Evolutionary conservation across 1,140 invertebrate species (phyloP).

Genomic region (Copidosoma floridanum): DNA sequence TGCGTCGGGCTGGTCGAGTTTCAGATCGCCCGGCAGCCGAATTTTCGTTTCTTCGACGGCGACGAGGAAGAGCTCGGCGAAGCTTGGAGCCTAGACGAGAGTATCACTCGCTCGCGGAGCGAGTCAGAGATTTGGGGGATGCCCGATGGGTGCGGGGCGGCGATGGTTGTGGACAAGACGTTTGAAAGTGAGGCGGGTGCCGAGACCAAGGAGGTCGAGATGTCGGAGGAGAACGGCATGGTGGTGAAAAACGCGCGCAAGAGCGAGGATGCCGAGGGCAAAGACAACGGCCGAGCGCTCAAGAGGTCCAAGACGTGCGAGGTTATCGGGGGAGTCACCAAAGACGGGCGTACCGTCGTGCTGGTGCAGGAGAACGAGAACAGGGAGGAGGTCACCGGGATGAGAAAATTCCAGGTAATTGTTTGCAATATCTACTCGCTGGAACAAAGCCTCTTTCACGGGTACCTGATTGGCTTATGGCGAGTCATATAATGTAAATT

Average conservation of each 20-base stretch:
- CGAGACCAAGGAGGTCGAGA: neutral
- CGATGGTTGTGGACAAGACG: neutral
- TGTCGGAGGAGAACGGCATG: no score
- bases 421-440: no score
- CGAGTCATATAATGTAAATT: no score
- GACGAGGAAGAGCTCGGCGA: constrained; percentile 34
- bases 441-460: neutral
- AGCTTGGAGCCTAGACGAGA: constrained; percentile 35
- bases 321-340: constrained; percentile 33
- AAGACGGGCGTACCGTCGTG: constrained; percentile 27
- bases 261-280: neutral
- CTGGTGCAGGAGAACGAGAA: constrained; percentile 12
- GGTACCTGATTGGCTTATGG: neutral
- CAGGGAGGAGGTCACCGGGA: constrained; percentile 31
- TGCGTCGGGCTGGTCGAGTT: constrained; percentile 44
- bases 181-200: neutral
- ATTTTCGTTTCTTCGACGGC: constrained; percentile 28
- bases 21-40: constrained; percentile 29
- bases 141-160: neutral
- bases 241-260: neutral
- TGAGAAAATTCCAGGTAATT: constrained; percentile 54
- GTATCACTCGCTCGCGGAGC: constrained; percentile 34
- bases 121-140: constrained; percentile 46
- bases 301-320: neutral
- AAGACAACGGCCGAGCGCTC: neutral